Conservation (phyloP, 1,140 invertebrate genomes). For the Philotrypesis tridentata region DNA sequence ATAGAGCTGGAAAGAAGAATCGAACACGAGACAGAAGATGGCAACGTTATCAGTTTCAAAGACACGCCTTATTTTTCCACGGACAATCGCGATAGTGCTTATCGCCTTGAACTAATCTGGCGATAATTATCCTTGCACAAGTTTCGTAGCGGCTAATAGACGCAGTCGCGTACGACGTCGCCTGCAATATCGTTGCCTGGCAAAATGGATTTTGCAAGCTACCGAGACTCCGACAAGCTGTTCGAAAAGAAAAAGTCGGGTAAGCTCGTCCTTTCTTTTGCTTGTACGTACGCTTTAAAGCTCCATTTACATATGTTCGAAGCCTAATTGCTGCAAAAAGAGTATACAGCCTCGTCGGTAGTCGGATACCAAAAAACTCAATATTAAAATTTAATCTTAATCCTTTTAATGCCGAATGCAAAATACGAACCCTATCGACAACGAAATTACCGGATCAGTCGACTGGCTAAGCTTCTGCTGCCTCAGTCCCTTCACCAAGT, state of each 20-base stretch:
- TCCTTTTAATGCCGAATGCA: too few relatives aligned
- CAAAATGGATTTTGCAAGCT: not conserved
- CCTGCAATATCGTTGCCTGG: too few relatives aligned
- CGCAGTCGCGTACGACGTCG: not conserved
- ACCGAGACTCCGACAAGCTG: not conserved
- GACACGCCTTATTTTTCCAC: not conserved
- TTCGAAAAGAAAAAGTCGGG: not conserved
- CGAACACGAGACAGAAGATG: too few relatives aligned
- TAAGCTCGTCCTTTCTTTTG: too few relatives aligned
- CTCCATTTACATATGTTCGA: too few relatives aligned
- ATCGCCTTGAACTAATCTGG: not conserved
- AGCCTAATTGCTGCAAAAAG: too few relatives aligned
- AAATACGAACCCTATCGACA: too few relatives aligned
- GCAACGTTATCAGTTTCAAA: not conserved
- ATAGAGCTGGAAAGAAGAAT: too few relatives aligned
- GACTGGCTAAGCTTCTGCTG: conserved; percentile 47
- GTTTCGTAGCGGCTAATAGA: not conserved
- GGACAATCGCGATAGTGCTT: not conserved
- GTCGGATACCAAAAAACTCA: too few relatives aligned
- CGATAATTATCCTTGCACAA: not conserved
- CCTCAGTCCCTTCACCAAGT: conserved; percentile 51
- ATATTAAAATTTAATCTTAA: too few relatives aligned
- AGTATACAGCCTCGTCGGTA: too few relatives aligned
- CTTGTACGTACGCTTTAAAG: too few relatives aligned
- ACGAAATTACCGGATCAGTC: conserved; percentile 2